Conservation (phyloP, 2,888 invertebrate species). For the Hydrotaea cyrtoneurina region DNA sequence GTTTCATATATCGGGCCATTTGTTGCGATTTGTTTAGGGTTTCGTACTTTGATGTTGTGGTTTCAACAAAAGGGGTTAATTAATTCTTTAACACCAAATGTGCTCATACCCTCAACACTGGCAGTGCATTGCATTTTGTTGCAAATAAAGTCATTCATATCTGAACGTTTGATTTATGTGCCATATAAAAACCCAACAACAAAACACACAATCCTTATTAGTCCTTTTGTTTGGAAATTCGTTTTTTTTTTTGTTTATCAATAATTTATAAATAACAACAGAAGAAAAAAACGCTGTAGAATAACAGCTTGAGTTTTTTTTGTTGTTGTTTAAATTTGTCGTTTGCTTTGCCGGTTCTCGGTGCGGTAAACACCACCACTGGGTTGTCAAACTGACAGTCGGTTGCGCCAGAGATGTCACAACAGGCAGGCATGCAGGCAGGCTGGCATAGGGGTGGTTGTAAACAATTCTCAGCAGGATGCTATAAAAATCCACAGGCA, state of each 20-base stretch:
- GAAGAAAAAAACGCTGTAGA: background rate
- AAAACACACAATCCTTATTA: slow-evolving; percentile 14
- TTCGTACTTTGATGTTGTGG: background rate
- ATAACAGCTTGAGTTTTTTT: background rate
- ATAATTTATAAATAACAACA: background rate
- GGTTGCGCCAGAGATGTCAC: slow-evolving; percentile 35
- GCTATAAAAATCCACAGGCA: slow-evolving; percentile 6
- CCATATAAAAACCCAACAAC: background rate
- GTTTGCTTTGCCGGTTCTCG: background rate
- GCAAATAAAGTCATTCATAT: slow-evolving; percentile 24
- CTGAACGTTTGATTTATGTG: background rate
- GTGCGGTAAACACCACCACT: background rate
- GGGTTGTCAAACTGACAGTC: slow-evolving; percentile 9
- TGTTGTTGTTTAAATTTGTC: slow-evolving; percentile 11
- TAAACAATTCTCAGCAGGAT: slow-evolving; percentile 61
- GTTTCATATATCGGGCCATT: slow-evolving; percentile 16
- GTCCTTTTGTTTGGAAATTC: slow-evolving; percentile 19
- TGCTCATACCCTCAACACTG: background rate
- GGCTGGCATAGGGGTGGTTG: slow-evolving; percentile 52
- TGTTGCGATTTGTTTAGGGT: background rate
- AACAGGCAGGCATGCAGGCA: background rate
- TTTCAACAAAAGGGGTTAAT: slow-evolving; percentile 18
- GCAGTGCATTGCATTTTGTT: background rate
- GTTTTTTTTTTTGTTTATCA: no score
- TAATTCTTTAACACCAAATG: slow-evolving; percentile 47